Evolutionary conservation across 2,797 vertebrate species (phyloP).

Genomic region (Odontamblyopus rebecca): DNA sequence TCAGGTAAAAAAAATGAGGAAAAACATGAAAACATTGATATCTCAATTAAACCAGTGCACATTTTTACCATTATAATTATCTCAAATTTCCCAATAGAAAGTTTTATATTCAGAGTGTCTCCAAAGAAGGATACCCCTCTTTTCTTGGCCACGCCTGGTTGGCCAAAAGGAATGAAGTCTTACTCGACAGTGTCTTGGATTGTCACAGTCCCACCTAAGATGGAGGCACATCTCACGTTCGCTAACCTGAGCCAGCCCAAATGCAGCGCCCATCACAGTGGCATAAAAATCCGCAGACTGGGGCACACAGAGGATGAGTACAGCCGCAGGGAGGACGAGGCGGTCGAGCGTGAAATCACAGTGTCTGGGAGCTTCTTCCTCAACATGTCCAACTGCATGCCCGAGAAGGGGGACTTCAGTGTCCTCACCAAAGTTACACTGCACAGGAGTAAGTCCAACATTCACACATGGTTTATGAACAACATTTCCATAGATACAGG

Average conservation of each 20-base stretch:
- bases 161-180: conserved; percentile 76
- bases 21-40: not conserved
- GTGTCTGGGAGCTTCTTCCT: conserved; percentile 83
- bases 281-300: conserved; percentile 78
- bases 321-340: conserved; percentile 80
- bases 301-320: conserved; percentile 55
- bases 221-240: conserved; percentile 80
- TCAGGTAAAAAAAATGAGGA: conserved; percentile 50
- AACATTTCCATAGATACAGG: no score
- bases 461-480: not conserved
- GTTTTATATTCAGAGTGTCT: conserved; percentile 81
- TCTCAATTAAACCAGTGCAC: not conserved
- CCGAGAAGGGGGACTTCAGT: conserved; percentile 65
- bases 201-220: conserved; percentile 70
- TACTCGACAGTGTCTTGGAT: conserved; percentile 85
- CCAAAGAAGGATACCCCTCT: conserved; percentile 67
- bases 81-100: conserved; percentile 70
- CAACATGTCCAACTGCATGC: conserved; percentile 90
- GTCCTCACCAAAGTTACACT: conserved; percentile 80
- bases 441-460: conserved; percentile 55
- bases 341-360: conserved; percentile 55
- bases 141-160: conserved; percentile 82
- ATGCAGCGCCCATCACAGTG: conserved; percentile 75
- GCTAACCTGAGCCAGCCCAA: conserved; percentile 70
- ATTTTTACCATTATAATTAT: not conserved